These are phyloP conservation scores for Fundulus diaphanus DNA, from an alignment of 2,797 vertebrate genomes.

Conservation along the genomic window DNA sequence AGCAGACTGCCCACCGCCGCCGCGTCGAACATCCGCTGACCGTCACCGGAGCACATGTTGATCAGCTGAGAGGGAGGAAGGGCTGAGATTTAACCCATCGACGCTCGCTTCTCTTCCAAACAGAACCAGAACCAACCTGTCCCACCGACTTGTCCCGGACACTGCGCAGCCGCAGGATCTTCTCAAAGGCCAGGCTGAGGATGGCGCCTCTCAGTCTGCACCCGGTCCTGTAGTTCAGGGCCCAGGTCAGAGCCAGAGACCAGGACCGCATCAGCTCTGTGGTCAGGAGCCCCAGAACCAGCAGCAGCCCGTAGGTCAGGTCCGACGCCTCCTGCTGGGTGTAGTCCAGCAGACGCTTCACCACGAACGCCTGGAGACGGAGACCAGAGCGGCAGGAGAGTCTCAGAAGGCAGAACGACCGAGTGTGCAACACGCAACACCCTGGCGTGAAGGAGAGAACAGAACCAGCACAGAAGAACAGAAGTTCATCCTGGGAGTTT, in stretches of 20 bases:
- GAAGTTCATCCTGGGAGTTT: not conserved
- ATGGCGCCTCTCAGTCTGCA: conserved; percentile 89
- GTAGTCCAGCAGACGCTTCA: conserved; percentile 93
- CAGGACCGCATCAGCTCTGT: conserved; percentile 91
- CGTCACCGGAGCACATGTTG: conserved; percentile 92
- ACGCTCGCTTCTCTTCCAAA: not conserved
- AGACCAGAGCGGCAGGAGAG: not conserved
- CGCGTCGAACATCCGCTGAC: conserved; percentile 93
- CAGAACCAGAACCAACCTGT: conserved; percentile 73
- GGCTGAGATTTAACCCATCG: not conserved
- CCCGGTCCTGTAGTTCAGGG: conserved; percentile 92
- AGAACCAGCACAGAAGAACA: not conserved
- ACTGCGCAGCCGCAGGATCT: conserved; percentile 90
- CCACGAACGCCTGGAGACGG: conserved; percentile 88
- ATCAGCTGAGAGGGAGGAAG: conserved; percentile 81
- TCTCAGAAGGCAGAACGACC: not conserved
- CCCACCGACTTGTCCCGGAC: conserved; percentile 91
- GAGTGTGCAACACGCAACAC: not conserved
- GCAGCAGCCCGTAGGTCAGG: conserved; percentile 88
- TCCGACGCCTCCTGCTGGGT: conserved; percentile 85
- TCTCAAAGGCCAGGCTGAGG: conserved; percentile 91
- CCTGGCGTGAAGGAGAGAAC: not conserved
- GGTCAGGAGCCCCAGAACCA: conserved; percentile 90
- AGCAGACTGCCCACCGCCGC: conserved; percentile 91
- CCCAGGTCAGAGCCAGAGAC: conserved; percentile 94